A percentile compares a stretch with the other conserved stretches of the same genome.
phyloP scores from a whole-genome alignment of 2,113 vertebrate species.

The Lethenteron camtschaticum region DNA sequence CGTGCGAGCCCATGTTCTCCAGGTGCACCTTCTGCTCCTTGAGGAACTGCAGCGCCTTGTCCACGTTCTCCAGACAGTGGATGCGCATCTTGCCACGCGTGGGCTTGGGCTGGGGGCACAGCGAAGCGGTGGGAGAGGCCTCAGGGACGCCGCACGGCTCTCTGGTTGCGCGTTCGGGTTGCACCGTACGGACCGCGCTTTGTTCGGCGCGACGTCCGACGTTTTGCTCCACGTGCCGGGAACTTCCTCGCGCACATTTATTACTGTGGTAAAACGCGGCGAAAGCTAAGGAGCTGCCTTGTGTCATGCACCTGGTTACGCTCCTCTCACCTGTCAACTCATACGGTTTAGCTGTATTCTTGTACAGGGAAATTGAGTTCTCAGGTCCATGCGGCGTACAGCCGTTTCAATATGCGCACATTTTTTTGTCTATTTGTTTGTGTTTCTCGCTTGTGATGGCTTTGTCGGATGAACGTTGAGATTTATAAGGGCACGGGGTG shows the following conservation, averaged over 20 bases:
- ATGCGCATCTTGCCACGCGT: slow-evolving; percentile 80
- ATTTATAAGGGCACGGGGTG: too few relatives aligned
- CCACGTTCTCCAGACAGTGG: slow-evolving; percentile 76
- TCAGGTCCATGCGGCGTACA: too few relatives aligned
- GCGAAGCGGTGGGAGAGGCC: neutral
- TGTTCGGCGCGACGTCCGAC: too few relatives aligned
- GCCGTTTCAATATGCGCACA: too few relatives aligned
- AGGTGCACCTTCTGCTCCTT: slow-evolving; percentile 77
- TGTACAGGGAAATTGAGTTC: too few relatives aligned
- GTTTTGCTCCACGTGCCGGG: too few relatives aligned
- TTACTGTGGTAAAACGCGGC: neutral
- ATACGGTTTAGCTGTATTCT: neutral
- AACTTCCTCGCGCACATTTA: too few relatives aligned
- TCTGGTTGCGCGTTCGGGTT: too few relatives aligned
- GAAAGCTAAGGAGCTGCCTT: neutral
- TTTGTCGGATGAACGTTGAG: too few relatives aligned
- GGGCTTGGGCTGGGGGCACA: slow-evolving; percentile 39
- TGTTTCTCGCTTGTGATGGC: too few relatives aligned
- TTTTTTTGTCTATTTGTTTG: too few relatives aligned
- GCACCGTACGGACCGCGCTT: too few relatives aligned
- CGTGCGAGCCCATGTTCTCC: slow-evolving; percentile 80
- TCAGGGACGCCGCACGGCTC: neutral
- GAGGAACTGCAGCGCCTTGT: slow-evolving; percentile 72
- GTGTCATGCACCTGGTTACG: neutral
- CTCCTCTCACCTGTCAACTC: neutral